Conservation (phyloP, 2,888 invertebrate genomes). For the Abrostola tripartita region DNA sequence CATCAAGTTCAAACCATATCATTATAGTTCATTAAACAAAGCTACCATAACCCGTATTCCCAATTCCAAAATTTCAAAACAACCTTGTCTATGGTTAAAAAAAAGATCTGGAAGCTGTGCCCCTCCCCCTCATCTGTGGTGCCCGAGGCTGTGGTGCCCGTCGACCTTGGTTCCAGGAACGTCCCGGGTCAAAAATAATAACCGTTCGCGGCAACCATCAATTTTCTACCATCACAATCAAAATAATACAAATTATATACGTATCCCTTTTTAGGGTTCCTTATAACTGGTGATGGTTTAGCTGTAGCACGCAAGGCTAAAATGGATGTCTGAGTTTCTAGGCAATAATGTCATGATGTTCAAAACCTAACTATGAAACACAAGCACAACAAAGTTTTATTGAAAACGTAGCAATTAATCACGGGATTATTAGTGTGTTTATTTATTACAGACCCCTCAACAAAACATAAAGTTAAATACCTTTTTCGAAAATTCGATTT, state of each 20-base stretch:
- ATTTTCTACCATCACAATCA: constrained; percentile 83
- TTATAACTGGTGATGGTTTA: constrained; percentile 16
- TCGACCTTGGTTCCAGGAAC: constrained; percentile 78
- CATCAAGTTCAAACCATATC: constrained; percentile 47
- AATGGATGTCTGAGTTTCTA: not conserved
- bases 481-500: constrained; percentile 47
- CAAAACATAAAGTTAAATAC: not conserved
- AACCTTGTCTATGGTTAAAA: constrained; percentile 65
- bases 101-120: constrained; percentile 71
- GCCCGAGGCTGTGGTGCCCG: constrained; percentile 66
- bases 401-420: no score
- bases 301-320: constrained; percentile 1
- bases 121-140: constrained; percentile 73
- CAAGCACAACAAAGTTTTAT: no score
- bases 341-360: no score
- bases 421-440: no score
- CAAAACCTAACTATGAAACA: no score
- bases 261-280: constrained; percentile 64
- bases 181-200: constrained; percentile 74
- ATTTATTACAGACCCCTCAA: not conserved
- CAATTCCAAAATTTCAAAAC: constrained; percentile 56
- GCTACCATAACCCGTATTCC: constrained; percentile 56
- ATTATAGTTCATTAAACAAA: constrained; percentile 60
- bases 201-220: constrained; percentile 71
- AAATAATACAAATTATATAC: constrained; percentile 83